Percentiles rank a stretch among this genome's conserved stretches.
phyloP scores from a whole-genome alignment of 2,888 invertebrate species.

The Conchocele bisecta region DNA sequence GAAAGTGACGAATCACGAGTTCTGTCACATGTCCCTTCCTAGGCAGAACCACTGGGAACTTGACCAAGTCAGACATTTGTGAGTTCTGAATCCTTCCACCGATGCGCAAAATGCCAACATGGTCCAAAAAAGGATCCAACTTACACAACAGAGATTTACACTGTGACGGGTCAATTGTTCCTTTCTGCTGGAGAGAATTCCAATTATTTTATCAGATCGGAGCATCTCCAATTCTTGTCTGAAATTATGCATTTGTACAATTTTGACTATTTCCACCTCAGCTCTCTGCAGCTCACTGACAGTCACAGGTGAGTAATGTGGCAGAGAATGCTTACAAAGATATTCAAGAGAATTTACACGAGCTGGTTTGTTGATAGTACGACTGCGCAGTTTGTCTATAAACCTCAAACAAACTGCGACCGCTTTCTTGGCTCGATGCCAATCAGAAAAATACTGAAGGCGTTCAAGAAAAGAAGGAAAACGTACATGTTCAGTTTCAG shows the following conservation, averaged over 20 bases:
- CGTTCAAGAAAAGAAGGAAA: neutral
- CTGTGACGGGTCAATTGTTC: neutral
- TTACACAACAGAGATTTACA: slow-evolving; percentile 15
- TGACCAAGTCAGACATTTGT: slow-evolving; percentile 4
- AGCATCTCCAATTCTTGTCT: neutral
- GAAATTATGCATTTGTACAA: slow-evolving; percentile 2
- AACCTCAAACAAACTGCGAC: slow-evolving; percentile 21
- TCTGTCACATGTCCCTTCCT: slow-evolving; percentile 40
- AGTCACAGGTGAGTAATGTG: neutral
- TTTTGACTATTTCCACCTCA: slow-evolving; percentile 2
- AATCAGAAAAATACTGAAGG: slow-evolving; percentile 13
- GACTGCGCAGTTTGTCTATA: slow-evolving; percentile 9
- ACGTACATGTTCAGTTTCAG: neutral
- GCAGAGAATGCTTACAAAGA: neutral
- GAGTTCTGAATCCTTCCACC: slow-evolving; percentile 23
- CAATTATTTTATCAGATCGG: neutral
- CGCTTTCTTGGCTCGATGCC: slow-evolving; percentile 21
- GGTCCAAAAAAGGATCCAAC: slow-evolving; percentile 48
- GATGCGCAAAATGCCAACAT: slow-evolving; percentile 28
- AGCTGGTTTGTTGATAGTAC: neutral
- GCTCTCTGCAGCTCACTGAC: slow-evolving; percentile 17
- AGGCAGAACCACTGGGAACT: slow-evolving; percentile 30
- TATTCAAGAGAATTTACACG: neutral
- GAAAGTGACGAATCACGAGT: slow-evolving; percentile 50
- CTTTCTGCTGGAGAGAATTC: neutral